Evolutionary conservation across 2,113 vertebrate genomes (phyloP), one percentile per base, ranked within the genome.

Genomic region (Zootoca vivipara): DNA sequence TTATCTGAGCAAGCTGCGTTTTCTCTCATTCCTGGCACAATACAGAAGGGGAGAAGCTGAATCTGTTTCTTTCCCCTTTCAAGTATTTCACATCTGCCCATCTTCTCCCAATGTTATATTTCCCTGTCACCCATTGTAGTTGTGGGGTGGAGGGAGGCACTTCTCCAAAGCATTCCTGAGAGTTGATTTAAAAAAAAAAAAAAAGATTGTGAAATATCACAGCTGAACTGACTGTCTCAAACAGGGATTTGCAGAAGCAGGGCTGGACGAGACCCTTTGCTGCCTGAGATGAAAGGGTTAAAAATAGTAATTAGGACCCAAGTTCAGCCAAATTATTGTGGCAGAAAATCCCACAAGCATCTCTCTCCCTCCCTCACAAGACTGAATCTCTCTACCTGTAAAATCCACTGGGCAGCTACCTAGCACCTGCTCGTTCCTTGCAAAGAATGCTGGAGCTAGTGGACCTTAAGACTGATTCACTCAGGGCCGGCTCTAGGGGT

Each of bases 161-260:
- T 6, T 1, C 67, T 78, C 83, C 85, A n/a, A 0, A 7, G 85
- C 75, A 84, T 93, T 93, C 92, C 93, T 94, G 95, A 95, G 95
- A 95, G 70, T 78, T 91, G 89, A 82, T 62, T 62, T 62, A n/a
- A n/a, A n/a, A n/a, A n/a, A n/a, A n/a, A n/a, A n/a, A n/a, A n/a
- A 2, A 40, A 93, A 87, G 89, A 79, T 90, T 90, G 92, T 85
- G 88, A 86, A 80, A 56, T 87, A 90, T 92, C 26, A n/a, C 42
- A 56, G 5, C 77, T 56, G 94, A 96, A 94, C 92, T 94, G 95
- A 90, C 94, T 89, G 89, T 20, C 87, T 33, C 86, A 96, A 62
- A 80, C 20, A 64, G 18, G 52, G 16, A 3, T 38, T 81, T 64
- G 33, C 24, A 78, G 52, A 33, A 56, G 30, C 78, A 56, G 2